These are phyloP conservation scores for Thamnaconus septentrionalis DNA, from an alignment of 2,113 vertebrate species.

Conservation along the genomic window DNA sequence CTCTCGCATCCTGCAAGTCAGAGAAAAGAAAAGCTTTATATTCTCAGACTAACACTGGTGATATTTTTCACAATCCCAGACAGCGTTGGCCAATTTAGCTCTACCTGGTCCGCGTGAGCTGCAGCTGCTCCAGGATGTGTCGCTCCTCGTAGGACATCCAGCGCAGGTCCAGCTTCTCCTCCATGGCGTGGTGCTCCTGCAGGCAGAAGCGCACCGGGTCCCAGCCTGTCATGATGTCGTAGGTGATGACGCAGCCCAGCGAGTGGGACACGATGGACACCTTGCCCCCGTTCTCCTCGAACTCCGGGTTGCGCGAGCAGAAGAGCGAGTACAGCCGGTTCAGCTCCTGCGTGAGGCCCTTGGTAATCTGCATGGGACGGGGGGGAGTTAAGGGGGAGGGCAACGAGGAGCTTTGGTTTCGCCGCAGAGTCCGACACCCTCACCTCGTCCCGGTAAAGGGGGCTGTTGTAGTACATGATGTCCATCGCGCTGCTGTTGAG, in stretches of 20 bases:
- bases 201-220: constrained; percentile 91
- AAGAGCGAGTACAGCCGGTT: constrained; percentile 93
- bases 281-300: constrained; percentile 91
- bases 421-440: constrained; percentile 26
- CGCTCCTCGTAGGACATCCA: constrained; percentile 89
- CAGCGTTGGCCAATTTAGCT: neutral
- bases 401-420: no score
- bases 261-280: constrained; percentile 97
- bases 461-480: constrained; percentile 99
- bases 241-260: constrained; percentile 95
- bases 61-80: neutral
- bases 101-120: constrained; percentile 85
- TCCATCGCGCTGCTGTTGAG: constrained; percentile 99
- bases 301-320: constrained; percentile 96
- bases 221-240: constrained; percentile 98
- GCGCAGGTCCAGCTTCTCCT: constrained; percentile 79
- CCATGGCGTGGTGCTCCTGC: constrained; percentile 86
- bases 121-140: constrained; percentile 86
- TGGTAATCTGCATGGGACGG: constrained; percentile 83
- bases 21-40: neutral
- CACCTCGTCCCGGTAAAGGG: constrained; percentile 94
- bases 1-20: constrained; percentile 81
- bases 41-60: neutral
- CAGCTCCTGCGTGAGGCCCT: constrained; percentile 93
- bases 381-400: neutral